A percentile compares a stretch with the other conserved stretches of the same genome.
These are phyloP conservation scores for Chaetophractus vellerosus DNA, from an alignment of 2,797 vertebrate genomes.

Conservation along the genomic window DNA sequence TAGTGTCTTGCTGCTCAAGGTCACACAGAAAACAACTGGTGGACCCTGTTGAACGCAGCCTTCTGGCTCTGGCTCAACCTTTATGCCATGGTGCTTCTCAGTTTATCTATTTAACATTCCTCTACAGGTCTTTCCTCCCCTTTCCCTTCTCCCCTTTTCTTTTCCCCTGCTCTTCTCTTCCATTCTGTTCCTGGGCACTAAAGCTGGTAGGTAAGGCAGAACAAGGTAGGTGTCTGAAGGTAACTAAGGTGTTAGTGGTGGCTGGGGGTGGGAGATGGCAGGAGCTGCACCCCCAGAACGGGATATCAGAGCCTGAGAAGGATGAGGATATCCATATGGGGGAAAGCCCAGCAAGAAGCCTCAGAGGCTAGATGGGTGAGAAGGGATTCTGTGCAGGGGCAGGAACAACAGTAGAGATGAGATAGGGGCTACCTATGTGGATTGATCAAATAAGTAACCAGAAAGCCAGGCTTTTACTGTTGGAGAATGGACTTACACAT, in stretches of 20 bases:
- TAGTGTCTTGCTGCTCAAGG: background rate
- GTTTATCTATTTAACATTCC: background rate
- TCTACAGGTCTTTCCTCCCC: background rate
- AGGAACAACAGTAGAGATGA: background rate
- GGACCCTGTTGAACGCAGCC: background rate
- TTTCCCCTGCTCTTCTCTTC: background rate
- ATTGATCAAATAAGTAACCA: background rate
- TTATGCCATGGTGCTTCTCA: background rate
- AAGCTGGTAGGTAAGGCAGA: background rate
- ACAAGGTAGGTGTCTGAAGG: background rate
- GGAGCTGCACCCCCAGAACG: background rate
- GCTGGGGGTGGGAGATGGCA: background rate
- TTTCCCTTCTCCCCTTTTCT: background rate
- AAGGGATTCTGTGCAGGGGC: accelerated
- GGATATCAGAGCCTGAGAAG: background rate
- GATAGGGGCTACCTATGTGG: background rate
- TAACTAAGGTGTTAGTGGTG: background rate
- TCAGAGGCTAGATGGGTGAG: background rate
- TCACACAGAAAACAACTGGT: background rate
- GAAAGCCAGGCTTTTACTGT: background rate
- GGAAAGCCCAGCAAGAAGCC: background rate
- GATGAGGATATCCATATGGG: accelerated
- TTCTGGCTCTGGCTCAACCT: background rate
- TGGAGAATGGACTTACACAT: background rate
- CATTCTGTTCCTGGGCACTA: background rate